Evolutionary conservation across 2,888 invertebrate genomes (phyloP), one percentile per base, ranked within the genome.

Genomic region (Hydrotaea diabolus): DNA sequence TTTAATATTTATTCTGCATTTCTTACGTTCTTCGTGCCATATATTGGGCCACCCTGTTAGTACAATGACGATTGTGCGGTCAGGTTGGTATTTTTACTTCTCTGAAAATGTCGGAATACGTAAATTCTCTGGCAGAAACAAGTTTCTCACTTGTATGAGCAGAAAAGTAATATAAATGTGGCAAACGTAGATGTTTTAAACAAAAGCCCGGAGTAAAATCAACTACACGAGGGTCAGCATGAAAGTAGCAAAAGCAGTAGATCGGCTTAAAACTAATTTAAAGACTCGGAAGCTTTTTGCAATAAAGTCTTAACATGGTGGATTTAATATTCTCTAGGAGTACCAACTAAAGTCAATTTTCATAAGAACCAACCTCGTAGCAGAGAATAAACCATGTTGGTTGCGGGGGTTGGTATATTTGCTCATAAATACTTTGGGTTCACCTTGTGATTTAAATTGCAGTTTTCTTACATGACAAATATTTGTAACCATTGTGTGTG

Each of bases 91-190:
- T 59, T 59, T 15, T 19, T 15, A 23, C 23, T 26, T 55, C 21
- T 7, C 59, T 55, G 36, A n/a, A 57, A 55, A 9, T 46, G 31
- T 77, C 31, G 57, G 57, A 66, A 82, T 71, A 74, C 71, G 71
- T 82, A 82, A 78, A 82, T 82, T 49, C 78, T 71, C 62, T 53
- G 62, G 57, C 74, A 71, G 74, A 74, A 62, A 75, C 71, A 75
- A 75, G 59, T 69, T 71, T 26, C 78, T 62, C 71, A 62, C 39
- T 75, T 75, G 62, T 19, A 23, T 64, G 36, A 21, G 13, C 55
- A 66, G 36, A 49, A 49, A 64, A 15, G 31, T 46, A 26, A 15
- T 9, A 13, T 9, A 36, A 75, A 62, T 57, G n/a, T 43, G 26
- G n/a, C 43, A 74, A 4, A 62, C 23, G 49, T 13, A 55, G 31